Conservation (phyloP, 53 echinoderm and acorn worm species). For the Henricia sp. region DNA sequence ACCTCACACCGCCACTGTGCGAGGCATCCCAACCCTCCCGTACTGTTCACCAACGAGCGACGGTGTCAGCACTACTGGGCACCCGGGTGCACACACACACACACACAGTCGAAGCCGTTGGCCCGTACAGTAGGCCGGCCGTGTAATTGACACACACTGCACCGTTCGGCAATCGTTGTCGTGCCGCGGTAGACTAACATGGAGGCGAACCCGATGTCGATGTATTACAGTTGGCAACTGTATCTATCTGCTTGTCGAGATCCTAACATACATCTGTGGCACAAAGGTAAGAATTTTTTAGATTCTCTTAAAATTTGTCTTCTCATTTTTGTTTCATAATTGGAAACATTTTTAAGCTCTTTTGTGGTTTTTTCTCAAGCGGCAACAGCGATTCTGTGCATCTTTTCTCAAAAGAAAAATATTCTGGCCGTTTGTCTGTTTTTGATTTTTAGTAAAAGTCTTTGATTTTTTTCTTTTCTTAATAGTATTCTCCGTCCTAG, state of each 20-base stretch:
- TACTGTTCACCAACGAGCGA: not conserved
- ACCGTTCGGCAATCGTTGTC: not conserved
- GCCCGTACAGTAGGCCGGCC: not conserved
- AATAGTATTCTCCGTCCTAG: too few species aligned
- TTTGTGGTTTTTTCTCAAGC: too few species aligned
- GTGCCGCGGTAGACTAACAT: constrained; percentile 24
- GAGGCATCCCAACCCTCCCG: not conserved
- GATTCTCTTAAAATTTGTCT: too few species aligned
- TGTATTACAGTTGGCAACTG: constrained; percentile 97
- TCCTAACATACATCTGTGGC: constrained; percentile 88
- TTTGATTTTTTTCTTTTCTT: too few species aligned
- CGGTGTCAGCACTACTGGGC: constrained; percentile 18
- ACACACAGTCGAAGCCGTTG: not conserved
- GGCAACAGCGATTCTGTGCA: too few species aligned
- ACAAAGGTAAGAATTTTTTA: constrained; percentile 96
- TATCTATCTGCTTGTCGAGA: constrained; percentile 94
- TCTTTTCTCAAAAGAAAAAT: too few species aligned
- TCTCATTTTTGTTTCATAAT: too few species aligned
- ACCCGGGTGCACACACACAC: too few species aligned
- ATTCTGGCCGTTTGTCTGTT: too few species aligned
- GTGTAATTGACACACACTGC: constrained; percentile 16
- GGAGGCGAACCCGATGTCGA: constrained; percentile 87
- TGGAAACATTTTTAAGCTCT: too few species aligned
- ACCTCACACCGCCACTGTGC: not conserved
- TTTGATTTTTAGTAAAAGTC: too few species aligned